Base-by-base conservation (phyloP, 2,113 vertebrate genomes). In the Boleophthalmus pectinirostris region DNA sequence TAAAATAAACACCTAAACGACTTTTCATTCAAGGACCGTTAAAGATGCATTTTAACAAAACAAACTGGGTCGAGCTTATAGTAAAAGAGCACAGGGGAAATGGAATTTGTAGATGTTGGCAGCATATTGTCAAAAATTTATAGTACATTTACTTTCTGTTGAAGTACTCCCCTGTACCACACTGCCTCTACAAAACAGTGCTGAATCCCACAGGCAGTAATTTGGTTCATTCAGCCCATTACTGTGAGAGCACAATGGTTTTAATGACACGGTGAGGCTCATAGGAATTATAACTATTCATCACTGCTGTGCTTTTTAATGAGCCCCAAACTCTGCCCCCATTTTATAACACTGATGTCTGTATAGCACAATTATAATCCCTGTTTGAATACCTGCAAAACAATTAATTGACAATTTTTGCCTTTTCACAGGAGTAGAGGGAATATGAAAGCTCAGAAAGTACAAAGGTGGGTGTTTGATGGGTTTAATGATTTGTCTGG, bases 271-370 rank as follows among this genome's bases (percentile, higher is more conserved):
- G 6, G 65, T 47, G 18, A 7, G 54, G 29, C 60, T 73, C 54
- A 54, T 54, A 3, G 33, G 23, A 56, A 46, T 58, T 73, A 71
- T 71, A 70, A 74, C 60, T 13, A 58, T 24, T 53, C 5, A 24
- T 54, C 2, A n/a, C 18, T 43, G 61, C 15, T 5, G 1, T 49
- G 51, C 65, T 70, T 2, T 57, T 60, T 76, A 74, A 54, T 45
- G 10, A 60, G 16, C 15, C 43, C 2, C 5, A 46, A 72, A 35
- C 1, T 0, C 56, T 60, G 16, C 66, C 64, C 69, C 33, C 21
- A 13, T 25, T 60, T 61, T 25, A 61, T 5, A 33, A 61, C 25
- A 61, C 6, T 18, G 58, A 66, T 38, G 66, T 23, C 71, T 33
- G 58, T 24, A 25, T 60, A 20, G 49, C 35, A 53, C 15, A 58